phyloP scores from a whole-genome alignment of 2,113 vertebrate species.

The Leptosomus discolor region DNA sequence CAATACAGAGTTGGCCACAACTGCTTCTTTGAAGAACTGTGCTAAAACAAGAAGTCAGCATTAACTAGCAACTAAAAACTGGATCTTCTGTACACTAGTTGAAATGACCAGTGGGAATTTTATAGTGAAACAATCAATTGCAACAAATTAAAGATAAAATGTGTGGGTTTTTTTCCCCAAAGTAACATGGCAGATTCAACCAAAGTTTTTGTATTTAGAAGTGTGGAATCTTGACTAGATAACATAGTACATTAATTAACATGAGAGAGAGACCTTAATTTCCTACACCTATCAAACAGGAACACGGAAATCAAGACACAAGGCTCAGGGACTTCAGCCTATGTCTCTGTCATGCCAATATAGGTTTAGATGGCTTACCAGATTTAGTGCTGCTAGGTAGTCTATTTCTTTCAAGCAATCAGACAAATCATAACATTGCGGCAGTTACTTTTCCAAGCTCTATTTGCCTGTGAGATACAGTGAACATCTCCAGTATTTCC shows the following conservation, averaged over 20 bases:
- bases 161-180: background rate
- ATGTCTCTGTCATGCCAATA: fast-evolving
- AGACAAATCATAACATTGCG: background rate
- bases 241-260: background rate
- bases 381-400: background rate
- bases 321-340: background rate
- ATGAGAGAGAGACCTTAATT: background rate
- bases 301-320: background rate
- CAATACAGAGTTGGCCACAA: background rate
- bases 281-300: background rate
- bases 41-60: background rate
- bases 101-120: background rate
- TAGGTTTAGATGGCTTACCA: background rate
- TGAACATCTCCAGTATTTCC: background rate
- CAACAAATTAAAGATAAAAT: background rate
- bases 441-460: background rate
- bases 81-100: background rate
- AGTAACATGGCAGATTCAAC: background rate
- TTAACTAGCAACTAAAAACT: background rate
- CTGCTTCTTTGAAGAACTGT: background rate
- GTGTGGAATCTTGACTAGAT: background rate
- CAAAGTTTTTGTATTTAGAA: background rate
- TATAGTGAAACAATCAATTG: background rate
- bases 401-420: background rate
- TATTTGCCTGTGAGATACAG: background rate